Evolutionary conservation across 2,113 vertebrate genomes (phyloP).

Genomic region (Oryzias celebensis): DNA sequence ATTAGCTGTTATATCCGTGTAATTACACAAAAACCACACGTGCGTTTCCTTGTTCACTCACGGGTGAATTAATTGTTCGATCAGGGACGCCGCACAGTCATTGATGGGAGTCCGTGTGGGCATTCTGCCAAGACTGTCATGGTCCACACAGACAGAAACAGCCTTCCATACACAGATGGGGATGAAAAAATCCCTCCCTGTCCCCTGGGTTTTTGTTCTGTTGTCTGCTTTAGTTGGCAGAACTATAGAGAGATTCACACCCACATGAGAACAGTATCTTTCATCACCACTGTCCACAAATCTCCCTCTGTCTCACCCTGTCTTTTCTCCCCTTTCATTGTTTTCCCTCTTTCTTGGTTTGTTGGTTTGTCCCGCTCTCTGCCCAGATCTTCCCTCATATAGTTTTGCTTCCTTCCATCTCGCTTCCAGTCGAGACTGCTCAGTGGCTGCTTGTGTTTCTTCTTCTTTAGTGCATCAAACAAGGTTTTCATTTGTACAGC

Average conservation of each 20-base stretch:
- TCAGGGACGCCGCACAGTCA: slow-evolving; percentile 27
- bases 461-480: slow-evolving; percentile 20
- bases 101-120: slow-evolving; percentile 45
- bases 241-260: slow-evolving; percentile 66
- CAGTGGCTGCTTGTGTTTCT: slow-evolving; percentile 19
- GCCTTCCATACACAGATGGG: slow-evolving; percentile 47
- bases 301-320: slow-evolving; percentile 44
- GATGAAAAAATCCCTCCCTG: slow-evolving; percentile 28
- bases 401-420: slow-evolving; percentile 18
- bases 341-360: slow-evolving; percentile 45
- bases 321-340: slow-evolving; percentile 37
- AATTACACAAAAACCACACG: slow-evolving; percentile 1
- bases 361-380: slow-evolving; percentile 47
- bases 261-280: slow-evolving; percentile 61
- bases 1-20: not conserved
- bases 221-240: slow-evolving; percentile 69
- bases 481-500: slow-evolving; percentile 55
- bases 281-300: slow-evolving; percentile 62
- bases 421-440: not conserved
- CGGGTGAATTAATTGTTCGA: slow-evolving; percentile 32
- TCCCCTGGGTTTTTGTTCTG: slow-evolving; percentile 50
- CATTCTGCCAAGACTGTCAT: slow-evolving; percentile 49
- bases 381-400: slow-evolving; percentile 28
- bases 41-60: slow-evolving; percentile 22
- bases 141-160: slow-evolving; percentile 28